These are phyloP conservation scores for Mythimna pallens DNA, from an alignment of 2,888 invertebrate species.

Conservation along the genomic window DNA sequence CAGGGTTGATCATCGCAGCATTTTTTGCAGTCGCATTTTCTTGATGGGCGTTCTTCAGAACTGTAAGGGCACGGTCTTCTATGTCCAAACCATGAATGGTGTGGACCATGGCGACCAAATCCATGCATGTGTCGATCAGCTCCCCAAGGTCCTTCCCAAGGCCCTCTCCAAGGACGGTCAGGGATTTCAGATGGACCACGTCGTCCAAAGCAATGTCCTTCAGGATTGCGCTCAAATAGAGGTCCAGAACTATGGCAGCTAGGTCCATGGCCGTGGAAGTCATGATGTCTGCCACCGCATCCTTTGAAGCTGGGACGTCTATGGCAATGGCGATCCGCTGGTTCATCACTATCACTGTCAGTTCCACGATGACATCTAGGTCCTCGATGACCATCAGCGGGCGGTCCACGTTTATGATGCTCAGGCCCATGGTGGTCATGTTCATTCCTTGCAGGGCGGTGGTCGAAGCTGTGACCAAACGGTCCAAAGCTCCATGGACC, in stretches of 20 bases:
- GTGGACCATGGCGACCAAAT: conserved; percentile 1
- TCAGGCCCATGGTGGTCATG: conserved; percentile 17
- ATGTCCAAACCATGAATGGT: conserved; percentile 4
- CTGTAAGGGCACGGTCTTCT: conserved; percentile 21
- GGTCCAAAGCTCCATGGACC: conserved; percentile 20
- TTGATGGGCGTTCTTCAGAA: conserved; percentile 13
- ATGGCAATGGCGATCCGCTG: neutral
- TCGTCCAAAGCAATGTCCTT: conserved; percentile 13
- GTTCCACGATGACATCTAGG: conserved; percentile 11
- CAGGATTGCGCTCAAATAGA: neutral
- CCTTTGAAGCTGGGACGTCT: neutral
- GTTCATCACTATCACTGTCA: conserved; percentile 17
- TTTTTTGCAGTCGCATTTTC: conserved; percentile 24
- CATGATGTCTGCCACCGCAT: neutral
- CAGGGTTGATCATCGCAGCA: conserved; percentile 36
- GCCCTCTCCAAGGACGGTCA: conserved; percentile 2
- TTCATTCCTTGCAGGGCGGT: neutral
- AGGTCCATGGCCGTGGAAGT: conserved; percentile 5
- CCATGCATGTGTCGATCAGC: conserved; percentile 5
- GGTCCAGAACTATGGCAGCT: conserved; percentile 1
- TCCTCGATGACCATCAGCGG: neutral
- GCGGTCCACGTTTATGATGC: conserved; percentile 21
- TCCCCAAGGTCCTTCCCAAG: conserved; percentile 28
- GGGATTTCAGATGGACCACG: conserved; percentile 14
- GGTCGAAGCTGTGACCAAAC: conserved; percentile 23